Conservation (phyloP, 2,888 invertebrate species). For the Xestoiulus laeticollis region DNA sequence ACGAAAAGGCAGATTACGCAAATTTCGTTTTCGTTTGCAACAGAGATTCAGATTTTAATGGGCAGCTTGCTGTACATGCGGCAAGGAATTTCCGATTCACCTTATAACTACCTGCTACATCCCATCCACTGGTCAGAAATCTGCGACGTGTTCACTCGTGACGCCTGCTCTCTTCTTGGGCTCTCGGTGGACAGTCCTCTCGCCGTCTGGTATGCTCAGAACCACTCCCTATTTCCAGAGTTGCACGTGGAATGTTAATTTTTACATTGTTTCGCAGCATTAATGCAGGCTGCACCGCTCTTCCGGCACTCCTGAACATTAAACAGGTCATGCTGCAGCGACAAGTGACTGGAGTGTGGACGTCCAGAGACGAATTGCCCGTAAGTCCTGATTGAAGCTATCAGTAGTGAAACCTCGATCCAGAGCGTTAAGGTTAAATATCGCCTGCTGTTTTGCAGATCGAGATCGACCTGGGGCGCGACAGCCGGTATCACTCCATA, state of each 20-base stretch:
- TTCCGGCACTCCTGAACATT: conserved; percentile 94
- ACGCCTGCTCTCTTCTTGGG: conserved; percentile 90
- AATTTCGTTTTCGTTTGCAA: conserved; percentile 58
- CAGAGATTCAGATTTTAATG: conserved; percentile 86
- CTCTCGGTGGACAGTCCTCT: conserved; percentile 90
- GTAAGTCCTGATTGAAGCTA: conserved; percentile 66
- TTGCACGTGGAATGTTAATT: not conserved
- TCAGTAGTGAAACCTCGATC: not conserved
- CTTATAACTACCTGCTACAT: conserved; percentile 79
- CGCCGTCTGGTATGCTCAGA: conserved; percentile 75
- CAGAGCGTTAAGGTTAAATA: not conserved
- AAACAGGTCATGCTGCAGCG: conserved; percentile 89
- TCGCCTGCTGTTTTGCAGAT: conserved; percentile 71
- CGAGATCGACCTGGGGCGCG: conserved; percentile 91
- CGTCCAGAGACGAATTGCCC: conserved; percentile 90
- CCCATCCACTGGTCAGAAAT: conserved; percentile 84
- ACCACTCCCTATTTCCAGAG: conserved; percentile 53
- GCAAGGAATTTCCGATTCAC: conserved; percentile 72
- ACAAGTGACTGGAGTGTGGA: conserved; percentile 94
- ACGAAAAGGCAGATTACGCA: not conserved
- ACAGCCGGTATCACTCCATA: conserved; percentile 94
- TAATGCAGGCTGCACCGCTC: conserved; percentile 89
- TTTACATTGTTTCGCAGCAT: conserved; percentile 69
- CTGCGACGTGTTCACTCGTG: conserved; percentile 88
- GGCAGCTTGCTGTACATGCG: conserved; percentile 82